Conservation (phyloP, 2,888 invertebrate species). For the Parthenolecanium corni region DNA sequence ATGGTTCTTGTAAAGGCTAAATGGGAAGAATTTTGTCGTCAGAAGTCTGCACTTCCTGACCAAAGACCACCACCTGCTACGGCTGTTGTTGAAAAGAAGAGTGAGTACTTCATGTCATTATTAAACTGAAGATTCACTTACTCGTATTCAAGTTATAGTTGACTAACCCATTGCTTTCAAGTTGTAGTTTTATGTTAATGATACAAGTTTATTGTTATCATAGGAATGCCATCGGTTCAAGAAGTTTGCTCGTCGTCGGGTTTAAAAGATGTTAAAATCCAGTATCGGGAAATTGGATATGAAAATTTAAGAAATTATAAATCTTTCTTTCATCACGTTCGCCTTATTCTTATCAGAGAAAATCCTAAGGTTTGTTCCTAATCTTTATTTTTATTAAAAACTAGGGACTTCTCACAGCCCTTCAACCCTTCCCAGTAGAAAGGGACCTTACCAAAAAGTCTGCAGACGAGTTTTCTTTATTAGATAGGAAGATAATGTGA, state of each 20-base stretch:
- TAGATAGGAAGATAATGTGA: too few relatives aligned
- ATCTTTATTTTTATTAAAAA: too few relatives aligned
- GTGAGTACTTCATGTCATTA: too few relatives aligned
- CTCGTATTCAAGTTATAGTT: too few relatives aligned
- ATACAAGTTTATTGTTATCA: slow-evolving; percentile 38
- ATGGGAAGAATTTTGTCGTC: too few relatives aligned
- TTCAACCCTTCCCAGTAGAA: too few relatives aligned
- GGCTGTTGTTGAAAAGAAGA: slow-evolving; percentile 38
- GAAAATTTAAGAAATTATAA: slow-evolving; percentile 85
- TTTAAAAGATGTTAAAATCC: slow-evolving; percentile 77
- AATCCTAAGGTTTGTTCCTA: slow-evolving; percentile 67
- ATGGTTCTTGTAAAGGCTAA: too few relatives aligned
- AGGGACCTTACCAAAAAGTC: too few relatives aligned
- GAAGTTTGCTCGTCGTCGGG: slow-evolving; percentile 87
- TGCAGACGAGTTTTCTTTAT: too few relatives aligned
- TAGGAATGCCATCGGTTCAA: slow-evolving; percentile 83
- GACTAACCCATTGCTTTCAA: too few relatives aligned
- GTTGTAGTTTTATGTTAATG: neutral
- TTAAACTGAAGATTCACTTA: too few relatives aligned
- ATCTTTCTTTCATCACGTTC: slow-evolving; percentile 83
- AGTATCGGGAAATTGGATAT: slow-evolving; percentile 80
- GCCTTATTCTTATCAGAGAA: slow-evolving; percentile 82
- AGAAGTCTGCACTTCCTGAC: neutral
- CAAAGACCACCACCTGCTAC: slow-evolving; percentile 37
- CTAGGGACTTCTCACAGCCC: too few relatives aligned